Conservation (phyloP, 2,113 vertebrate species). For the Anhinga rufa region DNA sequence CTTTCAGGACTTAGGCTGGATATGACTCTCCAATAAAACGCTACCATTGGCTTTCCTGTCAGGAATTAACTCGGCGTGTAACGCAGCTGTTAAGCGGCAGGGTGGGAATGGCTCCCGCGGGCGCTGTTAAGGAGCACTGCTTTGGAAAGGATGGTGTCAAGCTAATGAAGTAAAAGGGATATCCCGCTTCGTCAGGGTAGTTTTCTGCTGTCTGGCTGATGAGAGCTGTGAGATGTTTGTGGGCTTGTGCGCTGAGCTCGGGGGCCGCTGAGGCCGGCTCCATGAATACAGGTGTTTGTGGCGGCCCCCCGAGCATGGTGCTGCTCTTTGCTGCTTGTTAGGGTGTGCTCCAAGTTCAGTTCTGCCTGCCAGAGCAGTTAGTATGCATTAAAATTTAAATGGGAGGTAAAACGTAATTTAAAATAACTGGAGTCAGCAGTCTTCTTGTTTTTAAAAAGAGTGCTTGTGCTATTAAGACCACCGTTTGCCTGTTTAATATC, state of each 20-base stretch:
- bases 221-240: neutral
- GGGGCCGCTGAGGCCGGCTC: neutral
- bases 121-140: fast-evolving
- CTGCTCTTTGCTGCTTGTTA: neutral
- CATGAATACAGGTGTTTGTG: neutral
- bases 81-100: neutral
- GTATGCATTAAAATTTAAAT: neutral
- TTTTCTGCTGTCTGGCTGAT: neutral
- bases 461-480: neutral
- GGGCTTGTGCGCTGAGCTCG: neutral
- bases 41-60: neutral
- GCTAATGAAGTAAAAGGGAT: neutral
- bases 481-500: neutral
- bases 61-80: neutral
- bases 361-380: neutral
- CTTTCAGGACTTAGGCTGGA: neutral
- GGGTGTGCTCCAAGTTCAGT: fast-evolving
- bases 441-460: neutral
- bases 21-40: fast-evolving
- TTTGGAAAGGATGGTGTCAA: neutral
- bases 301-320: fast-evolving
- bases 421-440: neutral
- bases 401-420: neutral
- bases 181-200: neutral
- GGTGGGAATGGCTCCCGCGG: neutral